These are phyloP conservation scores for Pyxicephalus adspersus DNA, from an alignment of 2,113 vertebrate genomes.

Conservation along the genomic window DNA sequence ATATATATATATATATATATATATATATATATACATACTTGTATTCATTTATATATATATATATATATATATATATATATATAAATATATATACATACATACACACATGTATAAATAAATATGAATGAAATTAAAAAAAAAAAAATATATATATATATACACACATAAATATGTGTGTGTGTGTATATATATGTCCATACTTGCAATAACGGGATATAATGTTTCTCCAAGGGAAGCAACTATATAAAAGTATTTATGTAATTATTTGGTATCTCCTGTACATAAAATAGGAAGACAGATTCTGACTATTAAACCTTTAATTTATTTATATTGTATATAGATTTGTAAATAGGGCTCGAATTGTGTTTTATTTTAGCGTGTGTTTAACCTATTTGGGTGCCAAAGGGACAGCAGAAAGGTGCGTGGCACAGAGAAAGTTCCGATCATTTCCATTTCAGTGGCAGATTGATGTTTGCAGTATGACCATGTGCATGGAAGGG, in stretches of 20 bases:
- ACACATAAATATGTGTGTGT: not conserved
- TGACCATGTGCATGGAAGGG: not conserved
- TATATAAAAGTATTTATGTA: slow-evolving; percentile 99
- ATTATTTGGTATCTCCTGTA: slow-evolving; percentile 99
- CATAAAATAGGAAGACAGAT: slow-evolving; percentile 91
- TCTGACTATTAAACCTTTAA: slow-evolving; percentile 93
- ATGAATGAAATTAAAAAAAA: not conserved
- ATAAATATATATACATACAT: not conserved
- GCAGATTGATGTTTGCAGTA: slow-evolving; percentile 54
- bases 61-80: slow-evolving; percentile 3
- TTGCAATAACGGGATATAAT: slow-evolving; percentile 86
- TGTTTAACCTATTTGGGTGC: slow-evolving; percentile 60
- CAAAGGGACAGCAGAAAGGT: slow-evolving; percentile 31
- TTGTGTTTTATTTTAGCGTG: slow-evolving; percentile 70
- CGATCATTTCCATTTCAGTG: slow-evolving; percentile 78
- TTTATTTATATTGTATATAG: slow-evolving; percentile 97
- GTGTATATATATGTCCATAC: slow-evolving; percentile 61
- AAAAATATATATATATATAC: not conserved
- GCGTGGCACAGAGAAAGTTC: slow-evolving; percentile 51
- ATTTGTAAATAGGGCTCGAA: slow-evolving; percentile 85
- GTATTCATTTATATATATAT: not conserved
- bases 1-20: slow-evolving; percentile 11
- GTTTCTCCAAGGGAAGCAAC: slow-evolving; percentile 78
- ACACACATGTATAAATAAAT: slow-evolving; percentile 1
- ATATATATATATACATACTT: not conserved